Percentiles rank a stretch among this genome's conserved stretches.
Evolutionary conservation across 92 coral and sea anemone species (phyloP).

Genomic region (Porites cylindrica): DNA sequence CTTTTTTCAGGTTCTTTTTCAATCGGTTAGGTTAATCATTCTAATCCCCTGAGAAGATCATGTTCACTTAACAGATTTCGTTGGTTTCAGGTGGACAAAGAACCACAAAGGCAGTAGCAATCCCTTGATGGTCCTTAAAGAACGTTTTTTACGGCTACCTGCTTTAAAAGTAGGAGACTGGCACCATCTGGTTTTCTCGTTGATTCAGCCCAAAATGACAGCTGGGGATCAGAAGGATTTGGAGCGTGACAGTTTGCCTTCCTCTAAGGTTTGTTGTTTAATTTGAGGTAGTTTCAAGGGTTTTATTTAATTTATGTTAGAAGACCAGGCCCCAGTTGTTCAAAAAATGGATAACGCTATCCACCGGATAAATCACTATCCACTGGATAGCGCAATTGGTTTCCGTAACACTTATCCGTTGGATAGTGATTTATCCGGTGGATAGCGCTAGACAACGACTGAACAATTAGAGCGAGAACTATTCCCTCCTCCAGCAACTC

Average conservation of each 20-base stretch:
- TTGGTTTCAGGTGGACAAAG: constrained; percentile 81
- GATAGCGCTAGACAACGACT: too few relatives aligned
- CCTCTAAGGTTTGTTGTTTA: constrained; percentile 10
- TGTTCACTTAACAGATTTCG: background rate
- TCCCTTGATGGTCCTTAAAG: constrained; percentile 58
- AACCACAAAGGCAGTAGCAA: constrained; percentile 67
- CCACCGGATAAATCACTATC: too few relatives aligned
- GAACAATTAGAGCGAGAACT: too few relatives aligned
- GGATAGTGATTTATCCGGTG: too few relatives aligned
- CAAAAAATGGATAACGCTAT: too few relatives aligned
- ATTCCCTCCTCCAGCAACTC: too few relatives aligned
- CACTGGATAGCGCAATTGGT: too few relatives aligned
- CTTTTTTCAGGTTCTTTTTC: too few relatives aligned
- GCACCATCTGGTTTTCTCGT: constrained; percentile 93
- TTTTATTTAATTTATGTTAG: too few relatives aligned
- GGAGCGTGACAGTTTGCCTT: constrained; percentile 14
- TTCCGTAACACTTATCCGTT: too few relatives aligned
- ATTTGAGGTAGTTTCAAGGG: background rate
- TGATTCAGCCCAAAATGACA: constrained; percentile 53
- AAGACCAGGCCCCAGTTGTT: too few relatives aligned
- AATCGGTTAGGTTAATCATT: too few relatives aligned
- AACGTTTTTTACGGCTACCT: constrained; percentile 66
- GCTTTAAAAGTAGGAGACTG: constrained; percentile 88
- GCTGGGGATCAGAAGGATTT: constrained; percentile 9
- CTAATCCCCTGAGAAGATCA: background rate